phyloP scores from a whole-genome alignment of 1,140 invertebrate species.

The Sycobia sp. region DNA sequence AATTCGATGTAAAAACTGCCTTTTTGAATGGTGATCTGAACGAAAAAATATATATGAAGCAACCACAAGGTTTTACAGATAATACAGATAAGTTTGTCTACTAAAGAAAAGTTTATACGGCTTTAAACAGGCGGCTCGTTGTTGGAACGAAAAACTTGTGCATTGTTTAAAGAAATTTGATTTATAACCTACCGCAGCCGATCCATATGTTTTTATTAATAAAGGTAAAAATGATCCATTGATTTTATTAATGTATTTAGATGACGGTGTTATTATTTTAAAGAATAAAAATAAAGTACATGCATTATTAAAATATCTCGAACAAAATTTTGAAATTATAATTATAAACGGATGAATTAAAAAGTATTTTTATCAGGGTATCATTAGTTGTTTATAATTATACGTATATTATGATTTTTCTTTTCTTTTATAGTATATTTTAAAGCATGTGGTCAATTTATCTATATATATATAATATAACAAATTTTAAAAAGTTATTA shows the following conservation, averaged over 20 bases:
- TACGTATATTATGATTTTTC: no score
- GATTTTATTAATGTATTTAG: constrained; percentile 26
- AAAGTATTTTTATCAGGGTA: no score
- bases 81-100: neutral
- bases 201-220: constrained; percentile 32
- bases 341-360: no score
- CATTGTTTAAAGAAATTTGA: constrained; percentile 4
- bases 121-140: neutral
- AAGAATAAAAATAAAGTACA: neutral
- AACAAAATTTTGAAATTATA: constrained; percentile 31
- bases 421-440: no score
- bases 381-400: no score
- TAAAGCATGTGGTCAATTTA: no score
- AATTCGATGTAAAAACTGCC: constrained; percentile 19
- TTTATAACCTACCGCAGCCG: constrained; percentile 15
- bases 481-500: no score
- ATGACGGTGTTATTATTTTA: constrained; percentile 7
- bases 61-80: constrained; percentile 1
- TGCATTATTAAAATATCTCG: constrained; percentile 4
- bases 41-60: constrained; percentile 1
- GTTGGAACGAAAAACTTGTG: constrained; percentile 9
- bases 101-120: constrained; percentile 2
- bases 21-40: no score
- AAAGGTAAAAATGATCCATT: constrained; percentile 30
- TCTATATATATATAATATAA: no score